phyloP scores from a whole-genome alignment of 2,888 invertebrate species.

The Meloe dianella region DNA sequence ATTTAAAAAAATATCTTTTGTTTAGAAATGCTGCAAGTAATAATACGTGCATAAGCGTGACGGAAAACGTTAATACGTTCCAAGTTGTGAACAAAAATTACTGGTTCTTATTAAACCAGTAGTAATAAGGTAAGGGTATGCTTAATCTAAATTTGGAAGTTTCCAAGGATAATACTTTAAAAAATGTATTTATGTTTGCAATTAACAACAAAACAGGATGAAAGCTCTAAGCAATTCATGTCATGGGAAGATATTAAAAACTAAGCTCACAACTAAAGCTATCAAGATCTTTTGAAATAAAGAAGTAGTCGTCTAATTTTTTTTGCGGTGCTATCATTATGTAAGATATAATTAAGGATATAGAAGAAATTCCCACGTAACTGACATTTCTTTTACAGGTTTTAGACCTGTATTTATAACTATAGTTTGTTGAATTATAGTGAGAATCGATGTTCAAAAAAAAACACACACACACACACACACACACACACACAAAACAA shows the following conservation, averaged over 20 bases:
- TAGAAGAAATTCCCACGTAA: slow-evolving; percentile 7
- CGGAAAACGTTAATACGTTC: not conserved
- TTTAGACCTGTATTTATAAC: not conserved
- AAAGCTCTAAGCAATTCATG: not conserved
- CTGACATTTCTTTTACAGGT: not conserved
- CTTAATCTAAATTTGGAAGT: slow-evolving; percentile 4
- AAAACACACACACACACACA: too few species aligned
- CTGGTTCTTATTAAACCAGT: not conserved
- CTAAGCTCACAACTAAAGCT: slow-evolving; percentile 1
- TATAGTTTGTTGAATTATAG: not conserved
- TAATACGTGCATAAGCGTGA: slow-evolving; percentile 1
- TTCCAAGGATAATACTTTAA: not conserved
- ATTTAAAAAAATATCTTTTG: not conserved
- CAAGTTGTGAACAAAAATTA: slow-evolving; percentile 1
- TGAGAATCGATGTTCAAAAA: not conserved
- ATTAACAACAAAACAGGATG: not conserved
- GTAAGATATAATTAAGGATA: slow-evolving; percentile 8
- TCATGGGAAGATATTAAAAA: slow-evolving; percentile 1
- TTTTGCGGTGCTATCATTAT: not conserved
- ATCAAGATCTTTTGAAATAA: slow-evolving; percentile 3
- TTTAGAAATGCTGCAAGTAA: not conserved
- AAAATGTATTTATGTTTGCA: slow-evolving; percentile 9
- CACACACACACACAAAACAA: too few species aligned
- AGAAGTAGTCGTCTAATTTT: not conserved
- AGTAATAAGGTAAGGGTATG: not conserved